phyloP scores from a whole-genome alignment of 2,797 vertebrate genomes.

The Chiloscyllium punctatum region DNA sequence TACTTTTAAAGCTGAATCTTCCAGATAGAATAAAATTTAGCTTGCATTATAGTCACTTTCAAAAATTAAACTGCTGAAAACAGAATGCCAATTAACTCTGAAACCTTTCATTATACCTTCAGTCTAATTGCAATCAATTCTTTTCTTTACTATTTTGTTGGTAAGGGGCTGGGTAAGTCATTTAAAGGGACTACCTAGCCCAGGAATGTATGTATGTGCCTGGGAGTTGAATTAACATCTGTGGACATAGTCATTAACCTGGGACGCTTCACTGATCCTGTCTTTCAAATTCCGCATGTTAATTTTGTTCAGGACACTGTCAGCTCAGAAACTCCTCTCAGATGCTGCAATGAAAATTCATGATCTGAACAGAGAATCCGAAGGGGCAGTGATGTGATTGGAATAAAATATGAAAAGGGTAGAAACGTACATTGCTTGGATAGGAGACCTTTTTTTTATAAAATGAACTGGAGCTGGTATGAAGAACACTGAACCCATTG shows the following conservation, averaged over 20 bases:
- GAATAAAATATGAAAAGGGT: background rate
- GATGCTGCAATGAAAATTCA: background rate
- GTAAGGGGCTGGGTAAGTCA: background rate
- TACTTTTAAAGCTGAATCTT: background rate
- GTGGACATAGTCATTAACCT: background rate
- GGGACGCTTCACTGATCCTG: background rate
- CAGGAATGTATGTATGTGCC: background rate
- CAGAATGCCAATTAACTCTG: background rate
- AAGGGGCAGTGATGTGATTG: background rate
- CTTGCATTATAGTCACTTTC: too few relatives aligned
- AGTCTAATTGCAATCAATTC: constrained; percentile 20
- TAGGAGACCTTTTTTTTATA: background rate
- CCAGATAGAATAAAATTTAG: background rate
- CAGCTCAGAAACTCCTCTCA: background rate
- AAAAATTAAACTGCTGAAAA: constrained; percentile 13
- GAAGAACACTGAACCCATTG: background rate
- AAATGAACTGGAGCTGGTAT: background rate
- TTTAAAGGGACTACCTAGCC: background rate
- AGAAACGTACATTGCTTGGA: background rate
- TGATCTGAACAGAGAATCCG: background rate
- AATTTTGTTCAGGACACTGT: background rate
- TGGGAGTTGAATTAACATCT: background rate
- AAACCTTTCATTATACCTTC: background rate
- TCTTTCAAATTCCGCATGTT: background rate
- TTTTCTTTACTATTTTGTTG: background rate